Evolutionary conservation across 2,888 invertebrate genomes (phyloP).

Genomic region (Polyploca ridens): DNA sequence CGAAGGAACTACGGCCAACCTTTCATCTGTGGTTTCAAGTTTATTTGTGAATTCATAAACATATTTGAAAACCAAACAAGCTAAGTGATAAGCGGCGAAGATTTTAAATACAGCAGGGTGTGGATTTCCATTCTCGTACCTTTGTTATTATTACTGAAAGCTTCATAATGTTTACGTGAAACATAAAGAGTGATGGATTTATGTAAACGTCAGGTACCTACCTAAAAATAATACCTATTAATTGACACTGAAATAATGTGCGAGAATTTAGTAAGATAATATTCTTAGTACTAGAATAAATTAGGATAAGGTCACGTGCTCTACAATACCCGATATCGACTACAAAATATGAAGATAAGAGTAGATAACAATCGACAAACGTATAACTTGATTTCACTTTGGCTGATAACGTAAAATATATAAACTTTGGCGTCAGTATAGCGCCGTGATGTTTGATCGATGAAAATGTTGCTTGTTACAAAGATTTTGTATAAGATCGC

Average conservation of each 20-base stretch:
- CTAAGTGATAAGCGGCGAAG: background rate
- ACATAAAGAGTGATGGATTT: background rate
- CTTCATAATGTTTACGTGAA: background rate
- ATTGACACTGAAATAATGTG: too few species aligned
- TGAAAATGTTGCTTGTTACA: slow-evolving; percentile 42
- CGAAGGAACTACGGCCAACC: too few species aligned
- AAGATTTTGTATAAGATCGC: slow-evolving; percentile 47
- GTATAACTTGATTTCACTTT: background rate
- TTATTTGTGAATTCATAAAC: too few species aligned
- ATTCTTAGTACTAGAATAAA: background rate
- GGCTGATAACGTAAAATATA: background rate
- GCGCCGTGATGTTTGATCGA: slow-evolving; percentile 47
- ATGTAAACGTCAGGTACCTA: too few species aligned
- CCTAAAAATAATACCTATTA: too few species aligned
- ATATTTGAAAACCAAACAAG: too few species aligned
- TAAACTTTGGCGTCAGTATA: slow-evolving; percentile 10
- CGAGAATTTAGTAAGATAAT: too few species aligned
- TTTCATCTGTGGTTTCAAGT: too few species aligned
- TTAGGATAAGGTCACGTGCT: background rate
- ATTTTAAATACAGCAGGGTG: background rate
- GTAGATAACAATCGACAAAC: background rate
- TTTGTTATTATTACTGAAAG: background rate
- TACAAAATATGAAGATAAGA: background rate
- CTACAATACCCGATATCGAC: background rate
- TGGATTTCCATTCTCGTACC: background rate